Evolutionary conservation across 1,140 invertebrate species (phyloP), one percentile per base, ranked within the genome.

Genomic region (Drosophila busckii): DNA sequence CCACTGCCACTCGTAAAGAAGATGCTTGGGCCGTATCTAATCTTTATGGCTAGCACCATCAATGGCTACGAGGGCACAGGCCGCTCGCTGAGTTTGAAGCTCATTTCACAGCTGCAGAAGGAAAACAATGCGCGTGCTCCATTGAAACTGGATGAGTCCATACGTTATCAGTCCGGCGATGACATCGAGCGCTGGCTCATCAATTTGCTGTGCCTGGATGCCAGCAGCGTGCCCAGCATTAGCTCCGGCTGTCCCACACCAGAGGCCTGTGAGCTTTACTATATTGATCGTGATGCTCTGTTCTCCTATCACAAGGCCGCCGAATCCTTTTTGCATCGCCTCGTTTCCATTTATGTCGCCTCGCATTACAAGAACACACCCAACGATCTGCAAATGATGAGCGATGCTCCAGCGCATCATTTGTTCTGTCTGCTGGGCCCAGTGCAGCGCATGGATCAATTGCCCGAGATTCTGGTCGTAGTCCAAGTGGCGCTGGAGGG

Each of bases 291-390:
- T 54, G 98, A 99, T 85, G 97, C 97, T 0, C 88, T 99, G 7
- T 99, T 99, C 88, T 98, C 96, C 44, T 99, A 97, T 86, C 97
- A 99, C 78, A 95, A 95, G 87, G 96, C 96, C 0, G 97, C 98
- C 0, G 98, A 99, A 89, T 89, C 92, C 1, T 99, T 99, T 88
- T 89, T 99, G 3, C 96, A 99, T 80, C 89, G 94, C 68, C 76
- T 99, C 0, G 95, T 99, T 52, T 92, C 95, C 20, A 91, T 99
- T 3, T 98, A 97, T 87, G 98, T 99, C 0, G 92, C 98, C 0
- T 99, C 98, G 7, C 98, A 99, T 90, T 99, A 99, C 86, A 99
- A 98, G 92, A 99, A 99, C 88, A 97, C 94, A 46, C 98, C 98
- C 1, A 99, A 99, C 90, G 98, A 99, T 90, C 89, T 99, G 5